phyloP scores from a whole-genome alignment of 2,797 vertebrate species.

The Cirrhinus mrigala region DNA sequence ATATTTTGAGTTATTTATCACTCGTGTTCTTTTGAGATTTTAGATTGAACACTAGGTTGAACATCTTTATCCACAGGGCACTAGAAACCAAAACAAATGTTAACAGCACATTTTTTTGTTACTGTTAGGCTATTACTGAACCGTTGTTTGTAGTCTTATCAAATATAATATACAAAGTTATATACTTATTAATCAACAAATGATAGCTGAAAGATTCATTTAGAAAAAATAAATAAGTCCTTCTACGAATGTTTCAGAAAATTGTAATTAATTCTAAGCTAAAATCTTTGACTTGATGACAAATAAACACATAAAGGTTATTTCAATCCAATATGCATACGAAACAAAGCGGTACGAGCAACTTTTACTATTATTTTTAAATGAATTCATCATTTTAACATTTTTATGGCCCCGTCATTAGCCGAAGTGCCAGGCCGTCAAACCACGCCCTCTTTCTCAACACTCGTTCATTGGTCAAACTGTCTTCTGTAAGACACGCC shows the following conservation, averaged over 20 bases:
- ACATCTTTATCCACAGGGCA: neutral
- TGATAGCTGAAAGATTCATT: neutral
- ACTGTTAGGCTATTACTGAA: neutral
- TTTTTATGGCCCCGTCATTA: constrained; percentile 46
- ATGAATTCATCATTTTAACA: constrained; percentile 24
- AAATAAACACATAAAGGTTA: neutral
- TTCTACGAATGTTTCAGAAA: neutral
- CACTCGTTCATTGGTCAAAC: constrained; percentile 72
- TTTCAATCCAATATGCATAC: neutral
- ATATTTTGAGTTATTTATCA: neutral
- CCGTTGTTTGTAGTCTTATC: neutral
- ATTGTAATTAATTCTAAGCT: neutral
- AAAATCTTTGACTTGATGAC: neutral
- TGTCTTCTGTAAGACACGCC: constrained; percentile 57
- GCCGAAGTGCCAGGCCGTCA: neutral
- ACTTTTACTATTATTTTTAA: constrained; percentile 16
- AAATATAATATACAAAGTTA: neutral
- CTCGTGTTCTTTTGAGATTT: neutral
- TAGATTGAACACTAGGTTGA: neutral
- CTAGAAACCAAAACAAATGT: neutral
- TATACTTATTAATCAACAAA: neutral
- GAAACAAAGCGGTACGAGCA: neutral
- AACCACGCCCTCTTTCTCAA: constrained; percentile 26
- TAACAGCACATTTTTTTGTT: neutral
- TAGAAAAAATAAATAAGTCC: neutral